Base-by-base conservation (phyloP, 30 jellyfish, hydroid and myxozoan genomes). In the Euphysa ruthae region DNA sequence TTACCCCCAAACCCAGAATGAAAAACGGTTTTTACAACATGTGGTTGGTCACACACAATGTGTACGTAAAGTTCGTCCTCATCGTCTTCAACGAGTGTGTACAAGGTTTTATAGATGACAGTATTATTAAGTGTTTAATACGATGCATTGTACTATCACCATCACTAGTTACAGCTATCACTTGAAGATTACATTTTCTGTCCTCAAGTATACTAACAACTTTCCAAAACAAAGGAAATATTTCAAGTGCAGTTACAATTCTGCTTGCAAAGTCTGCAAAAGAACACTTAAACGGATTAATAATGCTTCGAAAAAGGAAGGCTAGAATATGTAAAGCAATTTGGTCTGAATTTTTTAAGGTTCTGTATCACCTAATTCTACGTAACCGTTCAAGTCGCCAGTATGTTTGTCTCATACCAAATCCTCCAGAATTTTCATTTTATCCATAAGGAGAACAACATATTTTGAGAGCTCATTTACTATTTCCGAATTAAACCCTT, bases 151-250 rank as follows among this genome's bases (percentile, higher is more conserved):
- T n/a, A n/a, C n/a, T n/a, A n/a, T n/a, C n/a, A n/a, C n/a, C n/a
- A n/a, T n/a, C n/a, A n/a, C n/a, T n/a, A n/a, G n/a, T n/a, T n/a
- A n/a, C n/a, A 38, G 52, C 52, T 8, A 38, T 38, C n/a, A 38
- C 52, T 38, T 38, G 12, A 8, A 38, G 52, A 38, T 38, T 38
- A n/a, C 65, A 52, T 10, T 23, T 65, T n/a, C n/a, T n/a, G 23
- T 4, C 52, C 27, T 65, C 78, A n/a, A 65, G 30, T 33, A 65
- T 65, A 23, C 78, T 18, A 10, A 65, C 78, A 15, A 55, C 78
- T 65, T 65, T 65, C 72, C 78, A 65, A 65, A 65, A 65, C 30
- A 65, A 65, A 1, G 74, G 29, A 43, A 65, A 65, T 16, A 65
- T 20, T 21, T 65, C 23, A 6, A 65, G 14, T 43, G 35, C 29